These are phyloP conservation scores for Phortica variegata DNA, from an alignment of 1,140 invertebrate genomes.

Conservation along the genomic window DNA sequence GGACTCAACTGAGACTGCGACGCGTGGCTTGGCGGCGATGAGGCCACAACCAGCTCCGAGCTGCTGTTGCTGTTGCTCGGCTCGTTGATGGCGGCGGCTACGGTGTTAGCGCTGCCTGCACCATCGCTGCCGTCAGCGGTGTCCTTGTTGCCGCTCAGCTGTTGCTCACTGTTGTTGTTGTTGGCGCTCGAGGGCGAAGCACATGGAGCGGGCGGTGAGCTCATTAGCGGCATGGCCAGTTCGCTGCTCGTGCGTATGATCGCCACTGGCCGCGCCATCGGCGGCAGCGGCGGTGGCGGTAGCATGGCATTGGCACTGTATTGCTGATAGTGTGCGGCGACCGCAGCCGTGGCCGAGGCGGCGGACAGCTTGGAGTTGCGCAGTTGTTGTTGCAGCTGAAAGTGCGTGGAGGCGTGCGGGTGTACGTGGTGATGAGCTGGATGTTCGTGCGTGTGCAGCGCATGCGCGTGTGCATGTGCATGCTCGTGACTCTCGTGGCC, in stretches of 20 bases:
- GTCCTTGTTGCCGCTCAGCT: slow-evolving; percentile 1
- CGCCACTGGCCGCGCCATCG: slow-evolving; percentile 92
- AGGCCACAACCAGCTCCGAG: too few relatives aligned
- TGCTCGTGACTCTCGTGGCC: slow-evolving; percentile 22
- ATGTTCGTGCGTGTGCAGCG: slow-evolving; percentile 17
- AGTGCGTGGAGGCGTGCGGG: slow-evolving; percentile 28
- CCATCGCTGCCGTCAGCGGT: too few relatives aligned
- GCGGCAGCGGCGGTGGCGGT: slow-evolving; percentile 92
- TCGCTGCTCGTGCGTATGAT: slow-evolving; percentile 87
- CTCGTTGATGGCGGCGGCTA: too few relatives aligned
- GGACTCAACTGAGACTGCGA: background rate
- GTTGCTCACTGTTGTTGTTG: slow-evolving; percentile 19
- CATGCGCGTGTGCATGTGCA: slow-evolving; percentile 16
- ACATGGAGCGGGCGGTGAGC: slow-evolving; percentile 63
- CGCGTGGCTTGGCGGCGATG: background rate
- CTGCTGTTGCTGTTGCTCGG: too few relatives aligned
- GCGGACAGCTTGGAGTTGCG: slow-evolving; percentile 25
- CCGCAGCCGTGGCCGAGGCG: slow-evolving; percentile 44
- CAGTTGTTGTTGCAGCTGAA: slow-evolving; percentile 41
- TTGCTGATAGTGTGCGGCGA: slow-evolving; percentile 65
- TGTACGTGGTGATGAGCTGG: background rate
- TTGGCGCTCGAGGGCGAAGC: slow-evolving; percentile 15
- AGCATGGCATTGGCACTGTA: slow-evolving; percentile 88
- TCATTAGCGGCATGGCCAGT: slow-evolving; percentile 60
- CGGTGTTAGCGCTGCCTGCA: too few relatives aligned